Percentiles rank a stretch among this genome's conserved stretches.
phyloP scores from a whole-genome alignment of 2,888 invertebrate species.

The Xylota segnis region DNA sequence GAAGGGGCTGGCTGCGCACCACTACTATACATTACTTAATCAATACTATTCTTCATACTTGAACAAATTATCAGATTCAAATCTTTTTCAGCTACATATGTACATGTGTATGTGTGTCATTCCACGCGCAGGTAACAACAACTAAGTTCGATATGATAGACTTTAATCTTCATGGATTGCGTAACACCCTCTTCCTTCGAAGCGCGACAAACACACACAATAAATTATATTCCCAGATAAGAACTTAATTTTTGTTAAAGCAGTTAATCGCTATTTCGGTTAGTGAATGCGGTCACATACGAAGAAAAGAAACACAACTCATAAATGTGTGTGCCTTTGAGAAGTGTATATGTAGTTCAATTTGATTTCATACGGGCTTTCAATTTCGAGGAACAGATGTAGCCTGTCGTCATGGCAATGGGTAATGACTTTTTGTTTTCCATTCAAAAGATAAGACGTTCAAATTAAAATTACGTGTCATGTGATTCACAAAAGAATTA shows the following conservation, averaged over 20 bases:
- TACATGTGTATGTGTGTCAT: too few relatives aligned
- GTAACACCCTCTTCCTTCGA: constrained; percentile 23
- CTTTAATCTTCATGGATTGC: constrained; percentile 48
- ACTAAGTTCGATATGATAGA: constrained; percentile 18
- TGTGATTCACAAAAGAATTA: constrained; percentile 42
- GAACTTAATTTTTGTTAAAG: constrained; percentile 30
- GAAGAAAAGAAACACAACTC: background rate
- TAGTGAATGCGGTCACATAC: background rate
- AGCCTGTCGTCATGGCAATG: constrained; percentile 44
- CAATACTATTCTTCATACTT: constrained; percentile 9
- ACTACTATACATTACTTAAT: constrained; percentile 2
- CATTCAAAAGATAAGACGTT: constrained; percentile 54
- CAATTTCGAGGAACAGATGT: constrained; percentile 37
- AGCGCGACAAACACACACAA: constrained; percentile 16
- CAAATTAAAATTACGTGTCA: constrained; percentile 45
- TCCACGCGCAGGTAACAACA: constrained; percentile 48
- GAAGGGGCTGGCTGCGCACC: too few relatives aligned
- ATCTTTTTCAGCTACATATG: constrained; percentile 19
- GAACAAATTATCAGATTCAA: constrained; percentile 21
- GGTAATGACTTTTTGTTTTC: constrained; percentile 21
- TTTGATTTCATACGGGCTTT: constrained; percentile 29
- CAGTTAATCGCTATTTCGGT: constrained; percentile 31
- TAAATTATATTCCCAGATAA: constrained; percentile 56
- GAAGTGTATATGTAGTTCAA: constrained; percentile 7
- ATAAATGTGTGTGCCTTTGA: background rate